These are phyloP conservation scores for Acrobasis repandana DNA, from an alignment of 2,888 invertebrate species.

Conservation along the genomic window DNA sequence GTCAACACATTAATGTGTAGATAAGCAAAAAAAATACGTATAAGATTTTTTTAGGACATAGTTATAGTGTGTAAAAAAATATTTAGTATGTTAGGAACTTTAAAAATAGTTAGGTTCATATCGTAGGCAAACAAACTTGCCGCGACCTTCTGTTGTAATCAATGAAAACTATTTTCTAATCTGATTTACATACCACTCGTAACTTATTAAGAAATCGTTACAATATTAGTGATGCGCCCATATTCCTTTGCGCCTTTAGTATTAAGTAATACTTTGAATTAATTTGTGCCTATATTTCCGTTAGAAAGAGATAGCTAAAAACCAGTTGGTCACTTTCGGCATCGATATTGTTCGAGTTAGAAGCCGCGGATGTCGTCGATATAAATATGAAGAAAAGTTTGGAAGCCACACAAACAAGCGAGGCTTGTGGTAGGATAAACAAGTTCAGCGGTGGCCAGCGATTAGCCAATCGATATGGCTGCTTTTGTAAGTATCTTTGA, in stretches of 20 bases:
- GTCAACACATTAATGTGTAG: no score
- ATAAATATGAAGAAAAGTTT: slow-evolving; percentile 72
- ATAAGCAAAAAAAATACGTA: no score
- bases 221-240: slow-evolving; percentile 42
- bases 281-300: slow-evolving; percentile 66
- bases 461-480: slow-evolving; percentile 79
- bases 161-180: slow-evolving; percentile 24
- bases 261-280: slow-evolving; percentile 70
- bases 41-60: no score
- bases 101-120: no score
- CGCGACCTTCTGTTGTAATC: slow-evolving; percentile 17
- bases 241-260: slow-evolving; percentile 41
- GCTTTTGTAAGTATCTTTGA: slow-evolving; percentile 66
- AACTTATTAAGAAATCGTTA: slow-evolving; percentile 42
- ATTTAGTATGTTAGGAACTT: no score
- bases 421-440: slow-evolving; percentile 67
- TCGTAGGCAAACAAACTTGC: neutral
- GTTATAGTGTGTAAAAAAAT: no score
- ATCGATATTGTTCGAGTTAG: slow-evolving; percentile 52
- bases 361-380: slow-evolving; percentile 55
- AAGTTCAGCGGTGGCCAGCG: slow-evolving; percentile 72
- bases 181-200: slow-evolving; percentile 35
- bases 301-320: slow-evolving; percentile 63
- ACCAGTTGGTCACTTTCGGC: slow-evolving; percentile 64
- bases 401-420: slow-evolving; percentile 68